These are phyloP conservation scores for Amphimallon solstitiale DNA, from an alignment of 2,888 invertebrate species.

Conservation along the genomic window DNA sequence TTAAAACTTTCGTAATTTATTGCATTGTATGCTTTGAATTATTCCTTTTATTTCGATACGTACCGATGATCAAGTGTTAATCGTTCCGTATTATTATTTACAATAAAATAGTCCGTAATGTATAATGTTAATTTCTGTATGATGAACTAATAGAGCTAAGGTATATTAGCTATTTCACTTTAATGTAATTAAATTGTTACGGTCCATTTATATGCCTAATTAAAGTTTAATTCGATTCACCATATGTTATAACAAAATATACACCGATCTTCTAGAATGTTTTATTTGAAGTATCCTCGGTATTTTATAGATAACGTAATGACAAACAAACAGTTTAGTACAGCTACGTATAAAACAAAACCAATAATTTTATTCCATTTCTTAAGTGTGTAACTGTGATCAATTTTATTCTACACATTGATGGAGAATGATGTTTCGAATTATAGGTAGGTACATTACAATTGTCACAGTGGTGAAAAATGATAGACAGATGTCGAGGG, in stretches of 20 bases:
- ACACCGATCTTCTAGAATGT: too few relatives aligned
- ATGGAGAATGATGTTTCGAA: too few relatives aligned
- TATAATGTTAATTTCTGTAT: conserved; percentile 1
- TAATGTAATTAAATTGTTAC: conserved; percentile 29
- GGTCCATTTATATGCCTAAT: conserved; percentile 29
- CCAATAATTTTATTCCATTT: too few relatives aligned
- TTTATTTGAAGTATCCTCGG: too few relatives aligned
- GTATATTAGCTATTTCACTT: conserved; percentile 8
- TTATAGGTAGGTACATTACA: too few relatives aligned
- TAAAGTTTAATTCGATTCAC: conserved; percentile 8
- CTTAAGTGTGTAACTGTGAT: too few relatives aligned
- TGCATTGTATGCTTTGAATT: conserved; percentile 37
- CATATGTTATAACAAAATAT: conserved; percentile 1
- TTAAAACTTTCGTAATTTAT: conserved; percentile 38
- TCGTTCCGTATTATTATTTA: conserved; percentile 35
- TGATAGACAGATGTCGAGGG: too few relatives aligned
- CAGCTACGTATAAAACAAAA: too few relatives aligned
- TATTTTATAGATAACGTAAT: too few relatives aligned
- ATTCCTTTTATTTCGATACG: conserved; percentile 30
- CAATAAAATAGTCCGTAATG: conserved; percentile 8
- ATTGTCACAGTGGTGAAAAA: too few relatives aligned
- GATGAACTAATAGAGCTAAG: conserved; percentile 6
- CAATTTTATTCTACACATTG: too few relatives aligned
- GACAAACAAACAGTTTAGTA: too few relatives aligned
- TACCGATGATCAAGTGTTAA: conserved; percentile 35